Evolutionary conservation across 2,888 invertebrate genomes (phyloP), one percentile per base, ranked within the genome.

Genomic region (Trilocha varians): DNA sequence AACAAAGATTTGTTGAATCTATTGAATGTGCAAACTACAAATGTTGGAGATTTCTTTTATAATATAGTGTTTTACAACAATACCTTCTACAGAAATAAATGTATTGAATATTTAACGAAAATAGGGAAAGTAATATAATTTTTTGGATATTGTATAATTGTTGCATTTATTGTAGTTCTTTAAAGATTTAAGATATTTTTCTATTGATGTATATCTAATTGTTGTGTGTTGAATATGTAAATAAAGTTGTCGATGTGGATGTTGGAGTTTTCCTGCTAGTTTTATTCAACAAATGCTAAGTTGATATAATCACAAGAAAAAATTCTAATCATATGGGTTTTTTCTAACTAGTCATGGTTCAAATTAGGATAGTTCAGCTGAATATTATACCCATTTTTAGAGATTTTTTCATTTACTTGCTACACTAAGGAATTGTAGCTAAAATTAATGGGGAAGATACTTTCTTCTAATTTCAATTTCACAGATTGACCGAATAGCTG

Each of bases 41-140:
- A 83, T 52, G 56, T 59, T 40, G 84, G 82, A n/a, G 75, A 78
- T 18, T 83, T 83, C 52, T 84, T 73, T 53, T 70, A 67, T 45
- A 72, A 65, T 55, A 66, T 84, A 56, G 73, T 84, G 3, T 70
- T 76, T 47, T 83, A 79, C 44, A 85, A 85, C 48, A 85, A 84
- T 45, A 82, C 82, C 39, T 75, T 79, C 52, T 86, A 78, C 51
- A 74, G 78, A 60, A 78, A 83, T 57, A 74, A 86, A 77, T 72
- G 88, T 86, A 49, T 91, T 88, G 74, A 93, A 90, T 84, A 90
- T 90, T 55, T 83, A 39, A 54, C 60, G 32, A 67, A 62, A 40
- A 77, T 83, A 50, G 72, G 77, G 50, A 71, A 42, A 16, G 60
- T 59, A 45, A 59, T 79, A 42, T 77, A 65, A 74, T 25, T 34